Conservation (phyloP, 1,140 invertebrate species). For the Amphibalanus amphitrite region DNA sequence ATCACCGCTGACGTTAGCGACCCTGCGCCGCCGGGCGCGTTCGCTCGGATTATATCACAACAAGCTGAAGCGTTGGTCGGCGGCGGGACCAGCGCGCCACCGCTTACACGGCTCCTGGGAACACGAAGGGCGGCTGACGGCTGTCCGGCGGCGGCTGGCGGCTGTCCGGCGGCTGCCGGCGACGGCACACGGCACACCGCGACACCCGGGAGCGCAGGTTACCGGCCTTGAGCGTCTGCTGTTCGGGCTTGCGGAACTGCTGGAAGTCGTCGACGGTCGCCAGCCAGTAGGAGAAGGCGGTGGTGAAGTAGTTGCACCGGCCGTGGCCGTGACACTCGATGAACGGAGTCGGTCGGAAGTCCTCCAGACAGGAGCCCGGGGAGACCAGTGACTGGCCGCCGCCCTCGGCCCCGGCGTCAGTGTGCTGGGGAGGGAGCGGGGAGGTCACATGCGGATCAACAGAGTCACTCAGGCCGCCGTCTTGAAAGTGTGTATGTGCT, state of each 20-base stretch:
- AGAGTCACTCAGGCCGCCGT: too few relatives aligned
- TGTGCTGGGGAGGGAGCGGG: neutral
- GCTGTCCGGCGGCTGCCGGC: constrained; percentile 7
- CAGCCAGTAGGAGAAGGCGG: constrained; percentile 74
- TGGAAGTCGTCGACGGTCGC: constrained; percentile 61
- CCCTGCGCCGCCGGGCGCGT: too few relatives aligned
- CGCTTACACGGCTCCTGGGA: too few relatives aligned
- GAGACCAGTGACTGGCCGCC: constrained; percentile 78
- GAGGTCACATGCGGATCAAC: too few relatives aligned
- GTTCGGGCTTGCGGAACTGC: constrained; percentile 61
- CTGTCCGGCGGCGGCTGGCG: too few relatives aligned
- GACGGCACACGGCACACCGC: constrained; percentile 38
- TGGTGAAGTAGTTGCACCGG: constrained; percentile 73
- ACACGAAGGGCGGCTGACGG: too few relatives aligned
- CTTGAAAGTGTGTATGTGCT: too few relatives aligned
- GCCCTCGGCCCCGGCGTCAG: constrained; percentile 56
- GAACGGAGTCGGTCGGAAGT: constrained; percentile 48
- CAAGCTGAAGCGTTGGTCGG: too few relatives aligned
- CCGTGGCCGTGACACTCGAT: constrained; percentile 43
- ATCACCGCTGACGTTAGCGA: too few relatives aligned
- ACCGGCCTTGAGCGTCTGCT: constrained; percentile 61
- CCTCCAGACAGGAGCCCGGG: constrained; percentile 79
- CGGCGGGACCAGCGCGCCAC: too few relatives aligned
- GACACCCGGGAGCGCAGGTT: constrained; percentile 61
- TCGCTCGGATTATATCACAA: too few relatives aligned